Percentiles rank a stretch among this genome's conserved stretches.
phyloP scores from a whole-genome alignment of 2,113 vertebrate genomes.

The Propithecus coquereli region DNA sequence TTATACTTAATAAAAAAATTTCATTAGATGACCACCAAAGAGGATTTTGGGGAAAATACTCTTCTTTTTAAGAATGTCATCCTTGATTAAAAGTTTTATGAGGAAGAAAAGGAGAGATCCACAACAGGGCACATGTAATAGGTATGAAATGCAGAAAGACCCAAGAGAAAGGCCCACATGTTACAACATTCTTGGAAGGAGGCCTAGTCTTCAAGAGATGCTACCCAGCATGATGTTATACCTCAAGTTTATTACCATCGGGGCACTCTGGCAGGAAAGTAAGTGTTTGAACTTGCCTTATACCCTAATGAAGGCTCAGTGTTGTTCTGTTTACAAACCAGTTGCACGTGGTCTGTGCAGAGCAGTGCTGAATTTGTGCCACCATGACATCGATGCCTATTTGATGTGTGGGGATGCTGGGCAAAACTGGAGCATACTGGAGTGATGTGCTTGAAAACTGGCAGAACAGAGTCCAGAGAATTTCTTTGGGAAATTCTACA shows the following conservation, averaged over 20 bases:
- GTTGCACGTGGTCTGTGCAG: neutral
- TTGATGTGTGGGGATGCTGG: fast-evolving
- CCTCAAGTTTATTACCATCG: slow-evolving; percentile 55
- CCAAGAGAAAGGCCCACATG: neutral
- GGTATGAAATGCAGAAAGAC: neutral
- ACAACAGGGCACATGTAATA: neutral
- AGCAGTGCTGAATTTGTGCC: neutral
- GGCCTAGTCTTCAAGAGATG: slow-evolving; percentile 7
- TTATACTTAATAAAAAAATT: neutral
- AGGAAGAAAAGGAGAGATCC: neutral
- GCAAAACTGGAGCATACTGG: neutral
- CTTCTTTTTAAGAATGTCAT: slow-evolving; percentile 41
- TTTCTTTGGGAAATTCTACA: neutral
- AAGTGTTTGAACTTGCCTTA: slow-evolving; percentile 32
- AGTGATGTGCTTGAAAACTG: neutral
- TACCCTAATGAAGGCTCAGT: slow-evolving; percentile 40
- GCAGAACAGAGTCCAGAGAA: neutral
- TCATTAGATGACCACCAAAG: slow-evolving; percentile 51
- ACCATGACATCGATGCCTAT: no score
- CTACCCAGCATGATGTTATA: slow-evolving; percentile 44
- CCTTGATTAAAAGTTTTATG: slow-evolving; percentile 36
- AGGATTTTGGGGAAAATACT: slow-evolving; percentile 45
- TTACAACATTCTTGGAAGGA: slow-evolving; percentile 22
- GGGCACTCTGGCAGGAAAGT: neutral
- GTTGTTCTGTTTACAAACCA: slow-evolving; percentile 28